A percentile compares a stretch with the other conserved stretches of the same genome.
These are phyloP conservation scores for Nomada goodeniana DNA, from an alignment of 2,888 invertebrate genomes.

Conservation along the genomic window DNA sequence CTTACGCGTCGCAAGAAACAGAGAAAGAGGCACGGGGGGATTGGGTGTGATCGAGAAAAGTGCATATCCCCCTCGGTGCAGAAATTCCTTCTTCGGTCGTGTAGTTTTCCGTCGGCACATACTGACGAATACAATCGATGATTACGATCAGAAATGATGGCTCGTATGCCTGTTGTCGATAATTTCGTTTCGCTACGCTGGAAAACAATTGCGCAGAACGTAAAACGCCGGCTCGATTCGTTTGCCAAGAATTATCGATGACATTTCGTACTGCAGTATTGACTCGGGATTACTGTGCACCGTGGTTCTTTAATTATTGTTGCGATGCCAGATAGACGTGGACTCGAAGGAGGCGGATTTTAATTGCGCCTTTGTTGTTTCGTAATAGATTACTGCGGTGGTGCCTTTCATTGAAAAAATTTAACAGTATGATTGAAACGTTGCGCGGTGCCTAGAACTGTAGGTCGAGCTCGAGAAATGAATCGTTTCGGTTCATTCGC, in stretches of 20 bases:
- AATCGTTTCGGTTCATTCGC: not conserved
- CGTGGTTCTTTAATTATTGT: slow-evolving; percentile 20
- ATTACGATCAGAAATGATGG: slow-evolving; percentile 55
- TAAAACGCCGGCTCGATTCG: slow-evolving; percentile 8
- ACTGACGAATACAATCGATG: slow-evolving; percentile 40
- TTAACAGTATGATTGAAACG: not conserved
- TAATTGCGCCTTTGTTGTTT: not conserved
- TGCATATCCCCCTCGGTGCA: slow-evolving; percentile 57
- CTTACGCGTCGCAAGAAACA: not conserved
- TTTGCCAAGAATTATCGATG: slow-evolving; percentile 31
- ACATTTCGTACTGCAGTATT: slow-evolving; percentile 18
- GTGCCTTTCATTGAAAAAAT: slow-evolving; percentile 8
- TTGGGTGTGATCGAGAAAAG: slow-evolving; percentile 60
- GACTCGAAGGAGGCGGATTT: not conserved
- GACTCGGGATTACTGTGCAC: slow-evolving; percentile 30
- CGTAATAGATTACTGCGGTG: slow-evolving; percentile 23
- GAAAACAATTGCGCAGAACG: slow-evolving; percentile 37
- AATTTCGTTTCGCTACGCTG: slow-evolving; percentile 33
- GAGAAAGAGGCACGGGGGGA: slow-evolving; percentile 14
- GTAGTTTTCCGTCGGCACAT: slow-evolving; percentile 36
- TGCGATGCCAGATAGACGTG: not conserved
- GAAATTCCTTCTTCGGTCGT: slow-evolving; percentile 58
- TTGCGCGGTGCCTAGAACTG: not conserved
- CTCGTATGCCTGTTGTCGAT: slow-evolving; percentile 42
- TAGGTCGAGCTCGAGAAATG: not conserved